A percentile compares a stretch with the other conserved stretches of the same genome.
phyloP scores from a whole-genome alignment of 2,888 invertebrate genomes.

The Phymatocera aterrima region DNA sequence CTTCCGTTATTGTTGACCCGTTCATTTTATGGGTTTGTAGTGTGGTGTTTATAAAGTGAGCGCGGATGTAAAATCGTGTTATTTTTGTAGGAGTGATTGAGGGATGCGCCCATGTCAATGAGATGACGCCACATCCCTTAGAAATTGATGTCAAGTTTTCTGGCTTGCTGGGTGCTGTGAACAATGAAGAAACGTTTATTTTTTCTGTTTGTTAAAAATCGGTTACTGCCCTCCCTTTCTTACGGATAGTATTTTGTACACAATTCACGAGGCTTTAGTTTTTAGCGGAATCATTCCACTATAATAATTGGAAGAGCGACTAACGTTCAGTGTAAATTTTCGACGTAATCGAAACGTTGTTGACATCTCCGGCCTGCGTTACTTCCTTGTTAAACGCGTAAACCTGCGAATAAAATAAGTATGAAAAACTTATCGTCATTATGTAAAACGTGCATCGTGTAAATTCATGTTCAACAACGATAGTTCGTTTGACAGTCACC shows the following conservation, averaged over 20 bases:
- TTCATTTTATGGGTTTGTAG: too few relatives aligned
- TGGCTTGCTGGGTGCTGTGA: background rate
- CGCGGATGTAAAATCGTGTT: too few relatives aligned
- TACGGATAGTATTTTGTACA: too few relatives aligned
- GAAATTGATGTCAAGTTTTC: background rate
- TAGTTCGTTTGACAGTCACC: background rate
- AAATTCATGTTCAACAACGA: background rate
- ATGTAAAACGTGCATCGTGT: too few relatives aligned
- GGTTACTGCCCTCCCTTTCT: too few relatives aligned
- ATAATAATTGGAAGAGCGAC: background rate
- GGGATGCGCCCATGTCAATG: background rate
- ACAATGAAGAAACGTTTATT: background rate
- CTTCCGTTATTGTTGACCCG: too few relatives aligned
- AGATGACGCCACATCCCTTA: background rate
- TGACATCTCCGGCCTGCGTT: background rate
- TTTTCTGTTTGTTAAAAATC: too few relatives aligned
- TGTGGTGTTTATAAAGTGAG: too few relatives aligned
- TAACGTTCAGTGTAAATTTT: background rate
- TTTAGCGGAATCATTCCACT: background rate
- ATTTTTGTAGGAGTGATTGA: background rate
- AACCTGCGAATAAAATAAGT: background rate
- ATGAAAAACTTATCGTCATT: too few relatives aligned
- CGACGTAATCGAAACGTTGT: background rate
- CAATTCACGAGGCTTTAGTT: too few relatives aligned
- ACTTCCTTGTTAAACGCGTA: background rate